phyloP scores from a whole-genome alignment of 53 echinoderm and acorn worm species.

The Luidia sarsii region DNA sequence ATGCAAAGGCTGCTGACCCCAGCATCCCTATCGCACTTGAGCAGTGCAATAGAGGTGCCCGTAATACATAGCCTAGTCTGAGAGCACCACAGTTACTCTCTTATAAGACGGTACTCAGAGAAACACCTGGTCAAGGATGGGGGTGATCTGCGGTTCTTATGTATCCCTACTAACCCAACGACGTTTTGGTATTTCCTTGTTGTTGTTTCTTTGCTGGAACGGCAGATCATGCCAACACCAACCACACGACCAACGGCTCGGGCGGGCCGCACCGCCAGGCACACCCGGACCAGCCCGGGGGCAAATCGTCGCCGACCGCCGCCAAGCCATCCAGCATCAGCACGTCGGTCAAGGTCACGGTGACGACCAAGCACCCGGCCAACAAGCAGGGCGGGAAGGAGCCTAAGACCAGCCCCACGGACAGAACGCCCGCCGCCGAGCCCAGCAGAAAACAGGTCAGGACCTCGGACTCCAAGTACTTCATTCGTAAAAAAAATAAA shows the following conservation, averaged over 20 bases:
- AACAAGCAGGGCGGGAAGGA: constrained; percentile 30
- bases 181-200: neutral
- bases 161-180: neutral
- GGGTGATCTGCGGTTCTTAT: no score
- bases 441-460: constrained; percentile 12
- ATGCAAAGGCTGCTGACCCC: no score
- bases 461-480: no score
- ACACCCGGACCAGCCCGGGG: no score
- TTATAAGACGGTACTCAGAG: no score
- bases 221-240: constrained; percentile 3
- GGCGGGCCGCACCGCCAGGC: constrained; percentile 7
- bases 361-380: constrained; percentile 68
- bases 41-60: no score
- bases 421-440: constrained; percentile 21
- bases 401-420: neutral
- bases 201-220: no score
- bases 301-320: constrained; percentile 36
- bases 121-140: no score
- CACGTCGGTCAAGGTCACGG: constrained; percentile 77
- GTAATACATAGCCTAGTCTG: no score
- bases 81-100: no score
- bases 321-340: constrained; percentile 49
- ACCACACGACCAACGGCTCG: constrained; percentile 16
- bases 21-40: no score
- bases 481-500: no score